Evolutionary conservation across 2,888 invertebrate genomes (phyloP).

Genomic region (Caenorhabditis sulstoni): DNA sequence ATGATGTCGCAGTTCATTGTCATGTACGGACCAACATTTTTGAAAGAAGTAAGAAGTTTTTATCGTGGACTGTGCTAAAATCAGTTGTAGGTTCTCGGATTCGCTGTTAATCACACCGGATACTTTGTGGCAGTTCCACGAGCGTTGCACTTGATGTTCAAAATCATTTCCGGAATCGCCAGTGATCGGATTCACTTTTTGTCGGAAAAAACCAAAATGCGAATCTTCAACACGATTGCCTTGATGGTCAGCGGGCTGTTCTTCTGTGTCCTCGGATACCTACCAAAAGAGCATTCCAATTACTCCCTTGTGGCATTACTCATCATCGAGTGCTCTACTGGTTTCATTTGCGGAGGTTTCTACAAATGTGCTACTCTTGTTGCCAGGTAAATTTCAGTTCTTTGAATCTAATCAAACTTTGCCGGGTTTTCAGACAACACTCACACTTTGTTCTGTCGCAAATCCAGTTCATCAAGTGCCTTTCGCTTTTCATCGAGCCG

Average conservation of each 20-base stretch:
- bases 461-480: constrained; percentile 78
- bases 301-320: constrained; percentile 64
- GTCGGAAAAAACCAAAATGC: constrained; percentile 74
- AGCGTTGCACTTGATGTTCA: constrained; percentile 69
- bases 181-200: constrained; percentile 69
- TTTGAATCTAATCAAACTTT: background rate
- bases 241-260: constrained; percentile 69
- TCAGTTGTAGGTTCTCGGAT: constrained; percentile 67
- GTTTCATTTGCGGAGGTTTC: constrained; percentile 75
- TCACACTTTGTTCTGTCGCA: constrained; percentile 78
- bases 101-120: constrained; percentile 72
- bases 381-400: constrained; percentile 63
- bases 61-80: background rate
- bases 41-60: constrained; percentile 63
- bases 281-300: constrained; percentile 63
- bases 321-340: constrained; percentile 70
- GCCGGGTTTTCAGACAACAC: constrained; percentile 72
- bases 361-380: constrained; percentile 76
- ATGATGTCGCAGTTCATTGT: constrained; percentile 76
- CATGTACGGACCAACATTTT: constrained; percentile 71
- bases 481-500: constrained; percentile 77
- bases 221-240: constrained; percentile 77
- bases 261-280: constrained; percentile 71
- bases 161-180: constrained; percentile 68
- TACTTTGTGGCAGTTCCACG: constrained; percentile 73